Base-by-base conservation (phyloP, 2,113 vertebrate genomes). In the Erythrolamprus reginae region DNA sequence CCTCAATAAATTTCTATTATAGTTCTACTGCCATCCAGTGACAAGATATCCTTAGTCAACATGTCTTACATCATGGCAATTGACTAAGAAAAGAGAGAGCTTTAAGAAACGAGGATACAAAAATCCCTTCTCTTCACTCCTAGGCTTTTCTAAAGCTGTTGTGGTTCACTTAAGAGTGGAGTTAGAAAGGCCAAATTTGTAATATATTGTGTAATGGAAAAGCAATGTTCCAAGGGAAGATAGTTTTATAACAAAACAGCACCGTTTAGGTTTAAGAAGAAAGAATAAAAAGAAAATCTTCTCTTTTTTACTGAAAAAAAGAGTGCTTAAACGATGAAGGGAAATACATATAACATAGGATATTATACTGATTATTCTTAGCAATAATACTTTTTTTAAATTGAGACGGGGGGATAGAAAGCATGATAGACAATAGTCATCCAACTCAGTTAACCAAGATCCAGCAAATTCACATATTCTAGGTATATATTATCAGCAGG, bases 1-100 rank as follows among this genome's bases (percentile, higher is more conserved):
- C 92, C 87, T 92, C 94, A 95, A 93, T 96, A 97, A 96, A 97
- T 96, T 96, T 96, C 95, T 87, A 90, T 96, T 96, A 96, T 96
- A 96, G 92, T 96, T 97, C 96, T 97, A 95, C 96, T 97, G 97
- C 97, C 96, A 97, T 96, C 97, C 47, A 96, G 96, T 96, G 97
- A 97, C 95, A 94, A 95, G 96, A 97, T 94, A 51, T 88, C 95
- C 96, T 96, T 93, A 96, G 95, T 91, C 87, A 95, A 96, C 94
- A 92, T 91, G 92, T 91, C 38, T 90, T 45, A 45, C 45, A 45
- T 45, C 0, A 7, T 23, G 0, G 24, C 77, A 93, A 90, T 48
- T 88, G 89, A 82, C 42, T 86, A 38, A 51, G 91, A 48, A 61
- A 88, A 38, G 26, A 84, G 87, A 5, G 10, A 84, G 24, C 90